These are phyloP conservation scores for Drosophila tani DNA, from an alignment of 1,140 invertebrate species.

Conservation along the genomic window DNA sequence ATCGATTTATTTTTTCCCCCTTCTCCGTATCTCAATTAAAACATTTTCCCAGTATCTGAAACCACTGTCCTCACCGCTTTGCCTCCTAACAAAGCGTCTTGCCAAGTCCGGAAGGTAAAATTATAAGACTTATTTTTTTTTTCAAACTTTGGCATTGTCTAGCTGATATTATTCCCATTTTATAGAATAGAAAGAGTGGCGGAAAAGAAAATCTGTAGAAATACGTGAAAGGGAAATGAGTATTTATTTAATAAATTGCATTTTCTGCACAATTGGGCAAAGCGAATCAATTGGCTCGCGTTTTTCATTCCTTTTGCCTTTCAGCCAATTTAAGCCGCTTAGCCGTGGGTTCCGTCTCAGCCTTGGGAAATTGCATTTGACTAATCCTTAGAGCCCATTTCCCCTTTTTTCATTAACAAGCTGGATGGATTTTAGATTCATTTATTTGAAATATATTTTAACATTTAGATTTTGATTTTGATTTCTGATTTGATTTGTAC, in stretches of 20 bases:
- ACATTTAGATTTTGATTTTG: slow-evolving; percentile 75
- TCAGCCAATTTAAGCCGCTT: slow-evolving; percentile 66
- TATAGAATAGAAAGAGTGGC: background rate
- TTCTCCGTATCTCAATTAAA: background rate
- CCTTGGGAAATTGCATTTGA: slow-evolving; percentile 24
- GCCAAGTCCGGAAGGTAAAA: slow-evolving; percentile 56
- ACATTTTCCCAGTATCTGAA: background rate
- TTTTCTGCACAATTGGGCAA: slow-evolving; percentile 60
- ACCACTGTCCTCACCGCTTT: slow-evolving; percentile 32
- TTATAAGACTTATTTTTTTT: slow-evolving; percentile 35
- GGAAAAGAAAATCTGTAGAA: slow-evolving; percentile 15
- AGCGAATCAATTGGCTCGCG: slow-evolving; percentile 42
- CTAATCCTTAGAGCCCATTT: slow-evolving; percentile 10
- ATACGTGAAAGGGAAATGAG: slow-evolving; percentile 8
- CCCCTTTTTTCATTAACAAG: background rate
- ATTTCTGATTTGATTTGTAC: slow-evolving; percentile 69
- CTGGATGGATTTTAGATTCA: slow-evolving; percentile 34
- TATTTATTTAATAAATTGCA: slow-evolving; percentile 69
- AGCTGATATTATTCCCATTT: slow-evolving; percentile 9
- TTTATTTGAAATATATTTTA: slow-evolving; percentile 76
- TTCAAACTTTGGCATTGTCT: slow-evolving; percentile 40
- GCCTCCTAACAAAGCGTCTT: slow-evolving; percentile 7
- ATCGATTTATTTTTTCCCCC: background rate
- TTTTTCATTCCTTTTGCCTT: slow-evolving; percentile 24
- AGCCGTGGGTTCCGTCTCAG: slow-evolving; percentile 20